phyloP scores from a whole-genome alignment of 2,888 invertebrate genomes.

The Drosophila macrospina region DNA sequence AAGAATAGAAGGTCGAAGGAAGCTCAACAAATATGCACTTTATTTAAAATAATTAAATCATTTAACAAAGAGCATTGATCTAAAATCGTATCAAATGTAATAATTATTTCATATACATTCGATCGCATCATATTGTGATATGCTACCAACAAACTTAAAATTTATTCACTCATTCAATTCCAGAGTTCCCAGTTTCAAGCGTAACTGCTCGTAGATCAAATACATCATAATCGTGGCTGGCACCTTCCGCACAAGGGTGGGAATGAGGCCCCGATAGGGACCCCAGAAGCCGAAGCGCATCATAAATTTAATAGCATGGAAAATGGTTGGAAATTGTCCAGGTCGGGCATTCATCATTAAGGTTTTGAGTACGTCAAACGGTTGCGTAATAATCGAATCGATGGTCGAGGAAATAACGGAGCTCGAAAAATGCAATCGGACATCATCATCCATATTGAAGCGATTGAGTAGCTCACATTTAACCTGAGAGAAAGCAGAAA shows the following conservation, averaged over 20 bases:
- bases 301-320: slow-evolving; percentile 25
- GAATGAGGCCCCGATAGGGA: slow-evolving; percentile 48
- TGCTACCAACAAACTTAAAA: slow-evolving; percentile 2
- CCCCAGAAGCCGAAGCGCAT: slow-evolving; percentile 52
- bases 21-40: too few relatives aligned
- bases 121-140: too few relatives aligned
- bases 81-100: slow-evolving; percentile 1
- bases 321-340: slow-evolving; percentile 18
- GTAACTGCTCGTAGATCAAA: slow-evolving; percentile 54
- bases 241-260: slow-evolving; percentile 42
- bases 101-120: not conserved
- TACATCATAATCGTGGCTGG: slow-evolving; percentile 52
- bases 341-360: slow-evolving; percentile 50
- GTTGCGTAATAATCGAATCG: slow-evolving; percentile 44
- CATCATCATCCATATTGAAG: slow-evolving; percentile 30
- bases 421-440: slow-evolving; percentile 43
- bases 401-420: slow-evolving; percentile 47
- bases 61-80: not conserved
- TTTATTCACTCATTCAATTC: slow-evolving; percentile 3
- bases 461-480: slow-evolving; percentile 26
- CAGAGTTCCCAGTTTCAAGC: slow-evolving; percentile 41
- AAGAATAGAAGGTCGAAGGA: too few relatives aligned
- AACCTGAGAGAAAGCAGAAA: slow-evolving; percentile 18
- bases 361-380: slow-evolving; percentile 57
- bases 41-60: not conserved